These are phyloP conservation scores for Liasis olivaceus DNA, from an alignment of 2,797 vertebrate species.

Conservation along the genomic window DNA sequence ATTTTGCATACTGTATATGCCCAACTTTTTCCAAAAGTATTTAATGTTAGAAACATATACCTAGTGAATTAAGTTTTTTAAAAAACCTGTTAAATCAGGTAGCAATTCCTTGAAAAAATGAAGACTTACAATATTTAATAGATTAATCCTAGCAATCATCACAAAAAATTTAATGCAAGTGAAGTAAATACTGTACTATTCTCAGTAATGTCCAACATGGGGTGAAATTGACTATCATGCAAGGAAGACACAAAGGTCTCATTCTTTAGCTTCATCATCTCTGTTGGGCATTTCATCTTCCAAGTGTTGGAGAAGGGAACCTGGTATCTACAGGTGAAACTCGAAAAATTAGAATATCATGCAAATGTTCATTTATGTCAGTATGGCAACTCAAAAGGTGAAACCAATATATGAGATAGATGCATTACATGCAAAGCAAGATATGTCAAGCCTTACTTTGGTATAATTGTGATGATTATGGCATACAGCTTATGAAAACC, in stretches of 20 bases:
- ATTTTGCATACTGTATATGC: not conserved
- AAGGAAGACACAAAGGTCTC: not conserved
- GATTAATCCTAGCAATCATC: not conserved
- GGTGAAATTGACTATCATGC: not conserved
- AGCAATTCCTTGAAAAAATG: not conserved
- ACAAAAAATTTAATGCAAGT: not conserved
- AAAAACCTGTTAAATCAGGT: not conserved
- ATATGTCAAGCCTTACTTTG: too few relatives aligned
- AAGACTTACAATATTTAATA: not conserved
- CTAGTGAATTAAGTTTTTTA: not conserved
- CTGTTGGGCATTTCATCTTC: not conserved
- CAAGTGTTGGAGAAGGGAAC: not conserved
- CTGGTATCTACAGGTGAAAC: too few relatives aligned
- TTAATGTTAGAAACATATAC: not conserved
- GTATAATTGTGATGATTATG: too few relatives aligned
- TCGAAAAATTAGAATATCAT: too few relatives aligned
- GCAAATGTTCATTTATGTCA: too few relatives aligned
- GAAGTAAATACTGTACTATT: not conserved
- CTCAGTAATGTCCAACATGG: not conserved
- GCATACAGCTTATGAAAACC: too few relatives aligned
- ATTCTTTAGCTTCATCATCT: not conserved
- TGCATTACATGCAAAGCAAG: too few relatives aligned
- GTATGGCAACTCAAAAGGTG: too few relatives aligned
- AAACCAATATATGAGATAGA: too few relatives aligned
- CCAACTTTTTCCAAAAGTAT: not conserved